phyloP scores from a whole-genome alignment of 2,888 invertebrate genomes.

The Drosophila emarginata region DNA sequence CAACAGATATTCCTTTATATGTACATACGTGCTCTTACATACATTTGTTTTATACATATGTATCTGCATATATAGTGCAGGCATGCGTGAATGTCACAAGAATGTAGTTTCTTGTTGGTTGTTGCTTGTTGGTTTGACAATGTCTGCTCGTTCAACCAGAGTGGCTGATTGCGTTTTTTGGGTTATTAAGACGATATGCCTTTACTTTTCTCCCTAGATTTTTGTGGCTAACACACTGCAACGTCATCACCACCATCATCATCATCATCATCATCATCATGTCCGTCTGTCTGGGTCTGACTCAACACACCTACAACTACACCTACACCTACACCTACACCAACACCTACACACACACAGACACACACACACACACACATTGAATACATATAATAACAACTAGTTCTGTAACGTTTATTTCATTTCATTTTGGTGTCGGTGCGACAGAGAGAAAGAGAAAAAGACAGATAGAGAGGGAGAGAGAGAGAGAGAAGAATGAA shows the following conservation, averaged over 20 bases:
- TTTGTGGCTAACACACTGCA: slow-evolving; percentile 22
- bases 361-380: slow-evolving; percentile 16
- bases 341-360: slow-evolving; percentile 18
- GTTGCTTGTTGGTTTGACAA: slow-evolving; percentile 24
- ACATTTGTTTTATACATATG: not conserved
- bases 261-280: not conserved
- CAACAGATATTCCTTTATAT: slow-evolving; percentile 32
- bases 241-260: slow-evolving; percentile 51
- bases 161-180: slow-evolving; percentile 70
- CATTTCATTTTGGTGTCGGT: slow-evolving; percentile 33
- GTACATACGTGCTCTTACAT: slow-evolving; percentile 1
- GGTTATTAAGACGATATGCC: slow-evolving; percentile 71
- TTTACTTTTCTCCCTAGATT: slow-evolving; percentile 29
- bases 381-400: slow-evolving; percentile 56
- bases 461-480: slow-evolving; percentile 7
- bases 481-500: not conserved
- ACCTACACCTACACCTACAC: too few species aligned
- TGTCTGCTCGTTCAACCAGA: slow-evolving; percentile 25
- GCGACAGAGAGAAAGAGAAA: not conserved
- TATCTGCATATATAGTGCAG: slow-evolving; percentile 27
- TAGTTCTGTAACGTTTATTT: slow-evolving; percentile 59
- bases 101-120: slow-evolving; percentile 28
- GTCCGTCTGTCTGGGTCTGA: slow-evolving; percentile 11
- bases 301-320: not conserved
- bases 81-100: slow-evolving; percentile 65